These are phyloP conservation scores for Limnephilus lunatus DNA, from an alignment of 2,888 invertebrate species.

Conservation along the genomic window DNA sequence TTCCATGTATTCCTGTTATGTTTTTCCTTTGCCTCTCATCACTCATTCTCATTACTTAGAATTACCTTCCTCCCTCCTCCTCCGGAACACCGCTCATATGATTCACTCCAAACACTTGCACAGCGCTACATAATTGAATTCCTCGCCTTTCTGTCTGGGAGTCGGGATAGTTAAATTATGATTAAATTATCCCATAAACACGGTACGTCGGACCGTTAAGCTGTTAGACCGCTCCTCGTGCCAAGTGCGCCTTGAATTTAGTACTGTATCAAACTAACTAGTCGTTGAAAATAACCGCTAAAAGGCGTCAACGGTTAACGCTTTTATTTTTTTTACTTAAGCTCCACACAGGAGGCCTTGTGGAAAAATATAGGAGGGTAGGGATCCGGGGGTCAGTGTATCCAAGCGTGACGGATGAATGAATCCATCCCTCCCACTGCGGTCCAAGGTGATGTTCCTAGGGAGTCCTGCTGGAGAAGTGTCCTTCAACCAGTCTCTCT, in stretches of 20 bases:
- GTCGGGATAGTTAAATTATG: neutral
- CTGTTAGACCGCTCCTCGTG: neutral
- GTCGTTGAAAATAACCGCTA: neutral
- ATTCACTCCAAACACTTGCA: neutral
- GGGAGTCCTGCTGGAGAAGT: too few species aligned
- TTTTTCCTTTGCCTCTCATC: neutral
- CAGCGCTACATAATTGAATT: neutral
- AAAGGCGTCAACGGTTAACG: neutral
- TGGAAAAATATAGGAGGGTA: too few species aligned
- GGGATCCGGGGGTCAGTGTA: too few species aligned
- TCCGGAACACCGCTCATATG: neutral
- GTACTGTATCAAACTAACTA: neutral
- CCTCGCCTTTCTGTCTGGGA: neutral
- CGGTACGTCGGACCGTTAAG: neutral
- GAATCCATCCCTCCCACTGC: too few species aligned
- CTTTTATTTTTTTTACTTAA: too few species aligned
- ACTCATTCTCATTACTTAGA: neutral
- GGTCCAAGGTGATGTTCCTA: too few species aligned
- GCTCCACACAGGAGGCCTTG: too few species aligned
- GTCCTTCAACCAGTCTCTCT: too few species aligned
- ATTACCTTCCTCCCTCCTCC: neutral
- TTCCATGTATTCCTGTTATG: neutral
- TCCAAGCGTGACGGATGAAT: too few species aligned
- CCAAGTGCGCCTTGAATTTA: neutral
- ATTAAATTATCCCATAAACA: neutral